phyloP scores from a whole-genome alignment of 2,797 vertebrate species.

The Amblyraja radiata region DNA sequence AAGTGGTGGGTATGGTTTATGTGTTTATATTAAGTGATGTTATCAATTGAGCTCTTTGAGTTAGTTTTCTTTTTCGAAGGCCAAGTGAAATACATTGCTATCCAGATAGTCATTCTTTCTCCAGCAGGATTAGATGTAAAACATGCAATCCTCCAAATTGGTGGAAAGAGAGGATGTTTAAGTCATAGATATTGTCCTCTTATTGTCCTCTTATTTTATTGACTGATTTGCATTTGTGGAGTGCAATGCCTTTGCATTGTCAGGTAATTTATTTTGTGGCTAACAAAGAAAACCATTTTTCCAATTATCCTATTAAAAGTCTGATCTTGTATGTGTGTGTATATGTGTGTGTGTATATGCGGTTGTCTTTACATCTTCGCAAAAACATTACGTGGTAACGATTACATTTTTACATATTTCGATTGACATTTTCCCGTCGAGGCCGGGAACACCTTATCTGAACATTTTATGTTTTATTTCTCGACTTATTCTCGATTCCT shows the following conservation, averaged over 20 bases:
- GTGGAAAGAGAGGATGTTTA: background rate
- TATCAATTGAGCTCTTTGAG: background rate
- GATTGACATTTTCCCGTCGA: too few relatives aligned
- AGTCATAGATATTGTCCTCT: background rate
- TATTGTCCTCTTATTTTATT: background rate
- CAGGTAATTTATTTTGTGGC: background rate
- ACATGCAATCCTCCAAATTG: background rate
- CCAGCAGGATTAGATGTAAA: background rate
- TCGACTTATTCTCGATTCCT: too few relatives aligned
- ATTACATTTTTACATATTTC: too few relatives aligned
- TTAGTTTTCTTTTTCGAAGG: background rate
- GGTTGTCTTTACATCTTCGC: too few relatives aligned
- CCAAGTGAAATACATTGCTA: background rate
- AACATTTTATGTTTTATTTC: too few relatives aligned
- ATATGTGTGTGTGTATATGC: too few relatives aligned
- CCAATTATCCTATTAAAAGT: background rate
- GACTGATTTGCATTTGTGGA: background rate
- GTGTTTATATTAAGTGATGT: background rate
- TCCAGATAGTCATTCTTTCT: background rate
- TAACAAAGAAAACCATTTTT: background rate
- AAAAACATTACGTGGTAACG: too few relatives aligned
- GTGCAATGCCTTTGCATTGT: background rate
- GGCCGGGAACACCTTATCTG: too few relatives aligned
- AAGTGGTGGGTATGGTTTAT: too few relatives aligned
- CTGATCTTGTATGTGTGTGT: too few relatives aligned